A percentile compares a stretch with the other conserved stretches of the same genome.
Conservation (phyloP, 2,113 vertebrate genomes). For the Enhydra lutris region DNA sequence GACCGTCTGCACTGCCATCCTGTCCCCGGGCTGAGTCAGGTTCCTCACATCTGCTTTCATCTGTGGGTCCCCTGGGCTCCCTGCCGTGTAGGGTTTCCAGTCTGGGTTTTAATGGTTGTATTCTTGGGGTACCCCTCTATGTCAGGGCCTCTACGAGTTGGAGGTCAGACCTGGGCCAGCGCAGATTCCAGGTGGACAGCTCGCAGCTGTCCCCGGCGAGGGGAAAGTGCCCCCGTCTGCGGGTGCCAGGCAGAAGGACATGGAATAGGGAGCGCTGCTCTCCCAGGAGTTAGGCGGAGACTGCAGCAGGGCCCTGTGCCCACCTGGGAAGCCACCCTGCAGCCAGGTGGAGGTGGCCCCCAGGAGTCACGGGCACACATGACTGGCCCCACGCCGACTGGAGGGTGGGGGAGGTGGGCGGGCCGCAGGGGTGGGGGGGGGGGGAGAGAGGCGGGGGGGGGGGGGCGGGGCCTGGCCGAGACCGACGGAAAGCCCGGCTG, state of each 20-base stretch:
- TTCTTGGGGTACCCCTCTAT: neutral
- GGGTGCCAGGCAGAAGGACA: neutral
- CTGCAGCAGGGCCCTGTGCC: too few species aligned
- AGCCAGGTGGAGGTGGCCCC: neutral
- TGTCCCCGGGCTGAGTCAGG: neutral
- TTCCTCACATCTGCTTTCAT: neutral
- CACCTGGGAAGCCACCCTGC: neutral
- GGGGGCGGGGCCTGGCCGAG: rapidly evolving
- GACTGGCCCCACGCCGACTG: rapidly evolving
- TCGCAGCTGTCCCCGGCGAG: rapidly evolving
- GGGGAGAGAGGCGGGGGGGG: neutral
- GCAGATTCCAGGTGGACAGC: neutral
- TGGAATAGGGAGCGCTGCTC: neutral
- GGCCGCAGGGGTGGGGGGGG: neutral
- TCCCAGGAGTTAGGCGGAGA: neutral
- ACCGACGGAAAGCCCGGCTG: rapidly evolving
- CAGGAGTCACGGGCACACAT: neutral
- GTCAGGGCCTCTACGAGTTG: neutral
- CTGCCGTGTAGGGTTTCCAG: neutral
- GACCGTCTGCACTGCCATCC: rapidly evolving
- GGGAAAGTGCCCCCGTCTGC: neutral
- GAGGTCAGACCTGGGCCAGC: neutral
- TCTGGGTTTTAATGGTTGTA: neutral
- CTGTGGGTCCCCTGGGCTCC: neutral
- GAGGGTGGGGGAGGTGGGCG: neutral